Conservation (phyloP, 2,888 invertebrate genomes). For the Plebejus melissa region DNA sequence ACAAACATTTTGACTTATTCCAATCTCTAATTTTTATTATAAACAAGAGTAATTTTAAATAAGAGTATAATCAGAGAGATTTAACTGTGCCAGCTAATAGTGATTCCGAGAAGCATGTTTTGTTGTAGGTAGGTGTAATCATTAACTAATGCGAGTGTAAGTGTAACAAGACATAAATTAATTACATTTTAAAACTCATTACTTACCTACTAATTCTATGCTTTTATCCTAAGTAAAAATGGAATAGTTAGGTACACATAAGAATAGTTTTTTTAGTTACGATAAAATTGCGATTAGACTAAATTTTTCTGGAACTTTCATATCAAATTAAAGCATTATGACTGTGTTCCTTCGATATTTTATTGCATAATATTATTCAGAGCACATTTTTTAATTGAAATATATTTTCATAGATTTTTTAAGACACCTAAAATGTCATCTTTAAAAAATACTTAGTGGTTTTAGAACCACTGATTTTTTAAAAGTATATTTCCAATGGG, state of each 20-base stretch:
- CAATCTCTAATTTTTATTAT: not conserved
- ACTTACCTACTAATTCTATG: not conserved
- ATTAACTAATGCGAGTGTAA: slow-evolving; percentile 1
- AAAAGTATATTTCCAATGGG: not conserved
- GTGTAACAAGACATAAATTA: slow-evolving; percentile 2
- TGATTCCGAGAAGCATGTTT: not conserved
- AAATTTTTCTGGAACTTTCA: too few relatives aligned
- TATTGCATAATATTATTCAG: not conserved
- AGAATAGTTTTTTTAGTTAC: not conserved
- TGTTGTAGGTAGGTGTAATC: slow-evolving; percentile 2
- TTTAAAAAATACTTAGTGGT: not conserved
- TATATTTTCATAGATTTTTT: too few relatives aligned
- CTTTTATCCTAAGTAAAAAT: not conserved
- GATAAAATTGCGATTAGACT: not conserved
- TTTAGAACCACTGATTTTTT: not conserved
- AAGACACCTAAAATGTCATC: not conserved
- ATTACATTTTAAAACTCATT: slow-evolving; percentile 5
- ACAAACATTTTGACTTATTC: not conserved
- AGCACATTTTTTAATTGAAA: not conserved
- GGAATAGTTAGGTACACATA: not conserved
- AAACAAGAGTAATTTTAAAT: not conserved
- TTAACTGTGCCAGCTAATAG: not conserved
- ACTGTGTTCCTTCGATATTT: not conserved
- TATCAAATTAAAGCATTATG: too few relatives aligned
- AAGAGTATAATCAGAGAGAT: not conserved